These are phyloP conservation scores for Pegoplata infirma DNA, from an alignment of 2,888 invertebrate genomes.

Conservation along the genomic window DNA sequence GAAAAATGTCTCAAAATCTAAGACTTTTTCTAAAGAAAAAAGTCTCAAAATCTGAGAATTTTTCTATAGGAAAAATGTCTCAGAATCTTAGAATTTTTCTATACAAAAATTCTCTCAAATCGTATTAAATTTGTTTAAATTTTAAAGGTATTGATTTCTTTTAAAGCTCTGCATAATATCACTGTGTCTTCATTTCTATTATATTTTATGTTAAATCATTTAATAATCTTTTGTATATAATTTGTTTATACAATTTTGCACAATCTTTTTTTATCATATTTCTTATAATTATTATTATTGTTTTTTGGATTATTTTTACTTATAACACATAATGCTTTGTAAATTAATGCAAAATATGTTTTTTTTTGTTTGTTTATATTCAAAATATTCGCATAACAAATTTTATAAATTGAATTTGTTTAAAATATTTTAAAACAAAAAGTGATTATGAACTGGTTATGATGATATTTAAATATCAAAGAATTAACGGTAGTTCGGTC, in stretches of 20 bases:
- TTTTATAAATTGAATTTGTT: not conserved
- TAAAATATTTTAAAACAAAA: not conserved
- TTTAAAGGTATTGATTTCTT: not conserved
- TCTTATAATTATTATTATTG: too few relatives aligned
- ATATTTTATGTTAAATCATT: not conserved
- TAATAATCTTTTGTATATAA: not conserved
- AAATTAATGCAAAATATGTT: not conserved
- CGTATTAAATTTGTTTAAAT: too few relatives aligned
- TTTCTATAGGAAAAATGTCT: too few relatives aligned
- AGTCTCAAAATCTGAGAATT: too few relatives aligned
- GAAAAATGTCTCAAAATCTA: too few relatives aligned
- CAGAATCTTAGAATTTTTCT: too few relatives aligned
- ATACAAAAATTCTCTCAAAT: too few relatives aligned
- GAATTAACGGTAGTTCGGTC: not conserved
- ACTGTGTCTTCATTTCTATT: not conserved
- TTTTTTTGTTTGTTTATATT: not conserved
- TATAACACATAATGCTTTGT: not conserved
- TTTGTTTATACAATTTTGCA: not conserved
- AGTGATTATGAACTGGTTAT: slow-evolving; percentile 6
- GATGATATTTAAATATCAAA: slow-evolving; percentile 4
- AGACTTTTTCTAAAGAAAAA: too few relatives aligned
- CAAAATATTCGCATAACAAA: not conserved
- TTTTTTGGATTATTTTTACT: not conserved
- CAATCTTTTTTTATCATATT: not conserved
- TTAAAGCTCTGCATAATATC: not conserved